Evolutionary conservation across 2,113 vertebrate species (phyloP).

Genomic region (Polypterus senegalus): DNA sequence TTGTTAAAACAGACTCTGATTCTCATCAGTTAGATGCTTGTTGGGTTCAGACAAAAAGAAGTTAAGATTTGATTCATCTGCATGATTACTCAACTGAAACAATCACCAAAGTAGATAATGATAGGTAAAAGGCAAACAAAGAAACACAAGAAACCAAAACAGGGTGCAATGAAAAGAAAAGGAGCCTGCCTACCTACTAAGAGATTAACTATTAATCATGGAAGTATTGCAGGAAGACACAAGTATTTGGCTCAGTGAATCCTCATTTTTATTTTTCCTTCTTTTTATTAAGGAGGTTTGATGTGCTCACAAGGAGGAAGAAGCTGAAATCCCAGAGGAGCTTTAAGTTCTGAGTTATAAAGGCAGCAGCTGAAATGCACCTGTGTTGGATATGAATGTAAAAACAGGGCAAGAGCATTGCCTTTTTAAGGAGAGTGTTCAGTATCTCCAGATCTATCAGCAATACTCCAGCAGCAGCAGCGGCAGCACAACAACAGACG

Average conservation of each 20-base stretch:
- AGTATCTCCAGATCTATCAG: not conserved
- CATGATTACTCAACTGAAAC: too few species aligned
- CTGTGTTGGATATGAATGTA: not conserved
- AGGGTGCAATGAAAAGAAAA: too few species aligned
- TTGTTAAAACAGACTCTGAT: too few species aligned
- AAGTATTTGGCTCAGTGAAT: not conserved
- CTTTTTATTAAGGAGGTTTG: constrained; percentile 3
- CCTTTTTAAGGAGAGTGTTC: not conserved
- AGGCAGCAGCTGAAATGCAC: constrained; percentile 1
- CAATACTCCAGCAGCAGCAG: not conserved
- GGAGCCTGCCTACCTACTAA: not conserved
- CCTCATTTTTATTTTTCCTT: not conserved
- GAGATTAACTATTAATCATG: not conserved
- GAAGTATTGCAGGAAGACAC: not conserved
- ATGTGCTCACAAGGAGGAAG: not conserved
- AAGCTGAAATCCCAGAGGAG: not conserved
- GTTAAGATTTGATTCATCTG: too few species aligned
- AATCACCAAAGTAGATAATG: too few species aligned
- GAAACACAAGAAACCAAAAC: too few species aligned
- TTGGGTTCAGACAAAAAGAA: too few species aligned
- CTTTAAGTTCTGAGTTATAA: constrained; percentile 1
- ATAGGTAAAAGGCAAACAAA: too few species aligned
- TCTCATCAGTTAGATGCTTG: too few species aligned
- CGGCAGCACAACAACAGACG: too few species aligned
- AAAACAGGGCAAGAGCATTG: not conserved